Evolutionary conservation across 2,113 vertebrate genomes (phyloP), one percentile per base, ranked within the genome.

Genomic region (Perognathus longimembris): DNA sequence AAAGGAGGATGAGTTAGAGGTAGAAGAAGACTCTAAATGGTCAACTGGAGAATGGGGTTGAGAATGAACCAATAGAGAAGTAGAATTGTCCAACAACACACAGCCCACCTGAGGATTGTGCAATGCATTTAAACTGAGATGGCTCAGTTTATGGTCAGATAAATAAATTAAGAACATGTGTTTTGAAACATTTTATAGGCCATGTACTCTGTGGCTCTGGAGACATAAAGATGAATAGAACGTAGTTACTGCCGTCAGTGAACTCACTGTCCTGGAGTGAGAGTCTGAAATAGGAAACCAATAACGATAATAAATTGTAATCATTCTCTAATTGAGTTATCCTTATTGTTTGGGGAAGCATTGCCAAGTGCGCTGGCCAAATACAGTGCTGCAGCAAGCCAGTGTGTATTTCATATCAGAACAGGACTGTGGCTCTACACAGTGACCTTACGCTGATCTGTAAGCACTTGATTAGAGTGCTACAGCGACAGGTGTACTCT

Each of bases 321-420:
- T 92, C 90, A 76, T 94, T 88, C 92, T 92, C 5, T 93, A 90
- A 95, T 80, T 87, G 85, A 82, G 82, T 95, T 96, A 93, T 82
- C 87, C 7, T 93, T 93, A 88, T 96, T 90, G 88, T 96, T 92
- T 89, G 34, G 85, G 92, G 87, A 95, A 88, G 82, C 71, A 63
- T 66, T 93, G 96, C 82, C 94, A 95, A 95, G 50, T n/a, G 42
- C 38, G 90, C 7, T 85, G 90, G 66, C 85, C 88, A 95, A 94
- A 59, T 77, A 90, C n/a, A 92, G 77, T 36, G 85, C 79, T 64
- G 77, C 6, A 59, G 66, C 32, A 94, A 84, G 77, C 57, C 87
- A 30, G 69, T 7, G 0, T 20, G 28, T 85, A 73, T 64, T 89
- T 94, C 21, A 54, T 40, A 61, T 50, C 67, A 50, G 54, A 80